A percentile compares a stretch with the other conserved stretches of the same genome.
These are phyloP conservation scores for Toxotes chatareus DNA, from an alignment of 2,113 vertebrate species.

Conservation along the genomic window DNA sequence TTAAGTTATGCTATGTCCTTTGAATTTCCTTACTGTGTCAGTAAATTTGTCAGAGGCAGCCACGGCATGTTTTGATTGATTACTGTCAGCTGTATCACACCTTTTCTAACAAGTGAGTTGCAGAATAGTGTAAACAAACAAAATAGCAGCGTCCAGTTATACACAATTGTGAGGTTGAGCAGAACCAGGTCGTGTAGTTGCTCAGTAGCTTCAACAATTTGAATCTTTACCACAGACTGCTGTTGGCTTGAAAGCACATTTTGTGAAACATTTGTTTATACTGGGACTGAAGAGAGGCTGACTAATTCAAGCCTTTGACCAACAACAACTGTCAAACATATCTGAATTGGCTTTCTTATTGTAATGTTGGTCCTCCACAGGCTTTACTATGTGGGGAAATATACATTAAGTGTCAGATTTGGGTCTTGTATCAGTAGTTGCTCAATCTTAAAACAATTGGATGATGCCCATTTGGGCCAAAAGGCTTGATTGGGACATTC, in stretches of 20 bases:
- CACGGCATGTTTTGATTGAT: neutral
- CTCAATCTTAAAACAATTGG: neutral
- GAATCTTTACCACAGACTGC: neutral
- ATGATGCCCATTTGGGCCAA: neutral
- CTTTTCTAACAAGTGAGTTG: neutral
- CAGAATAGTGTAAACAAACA: constrained; percentile 13
- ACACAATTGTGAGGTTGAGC: neutral
- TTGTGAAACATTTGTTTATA: neutral
- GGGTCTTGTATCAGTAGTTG: neutral
- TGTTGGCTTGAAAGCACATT: neutral
- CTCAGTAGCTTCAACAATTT: neutral
- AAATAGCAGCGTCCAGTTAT: neutral
- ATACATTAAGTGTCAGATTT: neutral
- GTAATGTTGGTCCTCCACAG: neutral
- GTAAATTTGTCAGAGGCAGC: neutral
- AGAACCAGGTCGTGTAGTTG: neutral
- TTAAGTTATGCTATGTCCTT: neutral
- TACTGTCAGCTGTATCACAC: neutral
- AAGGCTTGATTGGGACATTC: neutral
- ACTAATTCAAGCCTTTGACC: neutral
- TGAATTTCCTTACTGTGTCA: neutral
- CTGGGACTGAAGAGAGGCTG: neutral
- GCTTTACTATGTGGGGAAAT: constrained; percentile 1
- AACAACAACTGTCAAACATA: neutral
- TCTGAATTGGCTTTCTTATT: neutral